Conservation (phyloP, 2,113 vertebrate genomes). For the Pontoporia blainvillei region DNA sequence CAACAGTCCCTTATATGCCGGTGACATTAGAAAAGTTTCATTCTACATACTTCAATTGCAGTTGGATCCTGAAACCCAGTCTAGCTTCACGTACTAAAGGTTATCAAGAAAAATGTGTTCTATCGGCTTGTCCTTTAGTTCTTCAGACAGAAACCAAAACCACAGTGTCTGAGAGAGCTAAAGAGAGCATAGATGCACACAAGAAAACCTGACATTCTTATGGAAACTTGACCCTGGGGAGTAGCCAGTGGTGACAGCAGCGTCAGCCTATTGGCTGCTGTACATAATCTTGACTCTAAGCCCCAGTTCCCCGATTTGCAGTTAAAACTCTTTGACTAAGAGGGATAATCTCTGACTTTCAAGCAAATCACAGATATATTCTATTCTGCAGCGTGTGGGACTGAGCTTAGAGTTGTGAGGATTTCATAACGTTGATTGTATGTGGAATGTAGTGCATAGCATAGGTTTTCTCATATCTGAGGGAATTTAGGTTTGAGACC, state of each 20-base stretch:
- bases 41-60: background rate
- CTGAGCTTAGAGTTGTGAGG: background rate
- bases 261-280: background rate
- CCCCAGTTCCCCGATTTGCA: background rate
- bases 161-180: background rate
- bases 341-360: background rate
- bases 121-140: background rate
- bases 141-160: background rate
- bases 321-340: background rate
- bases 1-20: background rate
- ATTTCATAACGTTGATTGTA: background rate
- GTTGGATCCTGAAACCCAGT: background rate
- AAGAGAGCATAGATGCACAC: background rate
- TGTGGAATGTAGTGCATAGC: background rate
- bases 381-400: background rate
- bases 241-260: background rate
- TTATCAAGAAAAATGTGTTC: background rate
- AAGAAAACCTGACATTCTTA: background rate
- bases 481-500: background rate
- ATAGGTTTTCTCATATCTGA: background rate
- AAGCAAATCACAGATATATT: background rate
- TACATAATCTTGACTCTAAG: background rate
- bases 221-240: background rate
- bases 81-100: background rate
- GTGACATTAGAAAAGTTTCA: background rate